Evolutionary conservation across 2,888 invertebrate genomes (phyloP), one percentile per base, ranked within the genome.

Genomic region (Drosophila parthenogenetica): DNA sequence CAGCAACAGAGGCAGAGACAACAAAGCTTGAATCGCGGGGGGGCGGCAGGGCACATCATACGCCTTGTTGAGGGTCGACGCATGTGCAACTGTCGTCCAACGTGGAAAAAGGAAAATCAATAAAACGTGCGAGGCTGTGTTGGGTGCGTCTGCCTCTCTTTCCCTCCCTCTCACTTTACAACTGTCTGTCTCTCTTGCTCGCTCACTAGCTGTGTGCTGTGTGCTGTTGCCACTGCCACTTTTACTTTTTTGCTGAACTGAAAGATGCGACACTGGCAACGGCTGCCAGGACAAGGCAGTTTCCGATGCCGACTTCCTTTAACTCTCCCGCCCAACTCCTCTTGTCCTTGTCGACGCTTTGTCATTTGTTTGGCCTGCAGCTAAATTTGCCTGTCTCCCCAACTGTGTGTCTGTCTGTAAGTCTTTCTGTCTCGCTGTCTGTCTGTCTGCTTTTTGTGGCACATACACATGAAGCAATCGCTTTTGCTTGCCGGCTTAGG

Each of bases 341-440:
- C 48, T 54, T 66, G 66, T 66, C 51, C 59, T 66, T 73, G 72
- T 66, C 53, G 73, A 59, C 70, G 86, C 83, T 86, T 84, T 84
- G 83, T 84, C 84, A 79, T 86, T 86, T 81, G 86, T 77, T 83
- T 86, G 74, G 86, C 84, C 84, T 87, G 84, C 84, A 86, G 84
- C 84, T 83, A 84, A 83, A 84, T 79, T 82, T 76, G 87, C 78
- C 59, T 67, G 69, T 63, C 73, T 68, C 49, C 67, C 69, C 57
- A 45, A 60, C 60, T 32, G 17, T 16, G 48, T 49, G 50, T 45
- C 69, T 69, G 57, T 37, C 51, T 42, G 51, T 25, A 48, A 48
- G 42, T 48, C 48, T 51, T 13, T 29, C 55, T 19, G 46, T 49
- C 61, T 49, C 35, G 19, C 65, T 59, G 61, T 54, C 42, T 39